Base-by-base conservation (phyloP, 1,140 invertebrate species). In the Linepithema humile region DNA sequence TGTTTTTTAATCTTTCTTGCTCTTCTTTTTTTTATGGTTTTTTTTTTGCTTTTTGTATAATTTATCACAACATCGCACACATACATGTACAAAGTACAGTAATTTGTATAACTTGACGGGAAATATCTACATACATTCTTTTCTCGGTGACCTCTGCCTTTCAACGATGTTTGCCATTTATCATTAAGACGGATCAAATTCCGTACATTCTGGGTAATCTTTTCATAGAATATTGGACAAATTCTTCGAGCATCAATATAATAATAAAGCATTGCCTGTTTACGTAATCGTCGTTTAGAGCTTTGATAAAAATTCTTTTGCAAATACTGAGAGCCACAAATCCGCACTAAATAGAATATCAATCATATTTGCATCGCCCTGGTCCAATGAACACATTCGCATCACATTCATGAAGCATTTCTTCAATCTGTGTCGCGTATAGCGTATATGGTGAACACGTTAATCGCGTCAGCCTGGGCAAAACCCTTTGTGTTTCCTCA, bases 401-500 rank as follows among this genome's bases (percentile, higher is more conserved):
- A 32, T 59, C 23, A 5, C n/a, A n/a, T n/a, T n/a, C n/a, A 26
- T 9, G 73, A 50, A n/a, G n/a, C 29, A 26, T 43, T 12, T 1
- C 35, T 38, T 29, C 48, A 59, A 29, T 65, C 35, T 35, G 23
- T 1, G 2, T n/a, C 6, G n/a, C 17, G 20, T 26, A 50, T 29
- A 7, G 60, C 35, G 20, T n/a, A 32, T 12, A 17, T 40, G 23
- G 29, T 35, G 75, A 70, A 80, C 48, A 40, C 48, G 48, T 80
- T 80, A 80, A 69, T 80, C 64, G 48, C n/a, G 45, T 70, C 62
- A 55, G 23, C 7, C 26, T 23, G 75, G 7, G 26, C 23, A 40
- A 53, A 70, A 55, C 64, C 64, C 15, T 77, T 80, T 80, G 75
- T 80, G 43, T 70, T 70, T 70, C 35, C 48, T 69, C 64, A 55